Percentiles rank a stretch among this genome's conserved stretches.
Evolutionary conservation across 2,888 invertebrate species (phyloP).

Genomic region (Archaeoteleia sp.): DNA sequence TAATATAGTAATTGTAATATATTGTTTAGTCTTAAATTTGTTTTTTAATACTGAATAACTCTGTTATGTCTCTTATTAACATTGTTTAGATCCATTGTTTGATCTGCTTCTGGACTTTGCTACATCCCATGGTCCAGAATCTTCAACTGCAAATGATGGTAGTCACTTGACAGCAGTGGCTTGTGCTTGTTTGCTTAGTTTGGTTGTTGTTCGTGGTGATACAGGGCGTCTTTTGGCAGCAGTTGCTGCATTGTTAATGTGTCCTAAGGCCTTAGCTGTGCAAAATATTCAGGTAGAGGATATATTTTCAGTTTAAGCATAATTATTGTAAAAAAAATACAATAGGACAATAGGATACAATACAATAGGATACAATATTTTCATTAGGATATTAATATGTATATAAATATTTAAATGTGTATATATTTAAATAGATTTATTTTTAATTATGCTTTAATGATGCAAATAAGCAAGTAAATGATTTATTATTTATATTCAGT

Average conservation of each 20-base stretch:
- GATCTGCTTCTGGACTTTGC: slow-evolving; percentile 89
- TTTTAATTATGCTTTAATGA: no score
- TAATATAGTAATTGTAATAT: slow-evolving; percentile 18
- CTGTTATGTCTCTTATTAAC: slow-evolving; percentile 1
- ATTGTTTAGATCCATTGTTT: slow-evolving; percentile 85
- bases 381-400: no score
- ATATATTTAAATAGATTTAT: no score
- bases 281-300: no score
- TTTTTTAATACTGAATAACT: slow-evolving; percentile 1
- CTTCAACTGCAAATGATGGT: slow-evolving; percentile 79
- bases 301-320: no score
- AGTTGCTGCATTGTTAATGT: slow-evolving; percentile 91
- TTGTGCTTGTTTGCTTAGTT: slow-evolving; percentile 92
- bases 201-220: slow-evolving; percentile 95
- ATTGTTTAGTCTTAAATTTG: slow-evolving; percentile 8
- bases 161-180: slow-evolving; percentile 89
- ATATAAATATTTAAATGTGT: no score
- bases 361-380: no score
- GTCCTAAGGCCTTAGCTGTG: slow-evolving; percentile 83
- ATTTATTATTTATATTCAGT: no score
- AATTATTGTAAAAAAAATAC: no score
- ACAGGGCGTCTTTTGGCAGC: slow-evolving; percentile 93
- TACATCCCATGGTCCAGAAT: slow-evolving; percentile 80
- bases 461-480: no score
- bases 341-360: no score